Evolutionary conservation across 2,888 invertebrate genomes (phyloP).

Genomic region (Anagyrus pseudococci): DNA sequence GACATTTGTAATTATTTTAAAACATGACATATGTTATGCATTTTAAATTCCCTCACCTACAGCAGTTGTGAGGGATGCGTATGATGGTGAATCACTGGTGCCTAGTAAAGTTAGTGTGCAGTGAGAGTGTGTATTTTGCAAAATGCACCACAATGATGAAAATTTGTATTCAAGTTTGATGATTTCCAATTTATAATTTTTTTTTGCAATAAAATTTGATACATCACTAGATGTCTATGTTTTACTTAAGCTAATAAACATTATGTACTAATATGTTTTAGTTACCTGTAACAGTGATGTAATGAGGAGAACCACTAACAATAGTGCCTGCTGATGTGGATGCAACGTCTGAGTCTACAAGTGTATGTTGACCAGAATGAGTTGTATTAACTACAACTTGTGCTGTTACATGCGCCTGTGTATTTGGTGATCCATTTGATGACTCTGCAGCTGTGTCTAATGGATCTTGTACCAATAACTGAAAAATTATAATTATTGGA

Average conservation of each 20-base stretch:
- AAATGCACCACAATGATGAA: conserved; percentile 52
- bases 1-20: neutral
- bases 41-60: conserved; percentile 59
- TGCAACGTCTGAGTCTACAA: conserved; percentile 64
- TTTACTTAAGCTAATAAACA: neutral
- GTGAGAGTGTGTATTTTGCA: conserved; percentile 52
- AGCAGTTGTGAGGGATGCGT: conserved; percentile 65
- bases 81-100: conserved; percentile 63
- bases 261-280: neutral
- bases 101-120: conserved; percentile 54
- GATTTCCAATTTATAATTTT: neutral
- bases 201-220: neutral
- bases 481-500: conserved; percentile 31
- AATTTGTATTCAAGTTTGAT: conserved; percentile 50
- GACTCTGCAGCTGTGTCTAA: conserved; percentile 67
- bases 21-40: conserved; percentile 40
- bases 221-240: neutral
- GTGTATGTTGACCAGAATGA: conserved; percentile 62
- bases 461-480: conserved; percentile 60
- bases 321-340: conserved; percentile 63
- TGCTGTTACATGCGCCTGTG: conserved; percentile 61
- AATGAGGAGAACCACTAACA: conserved; percentile 65
- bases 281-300: conserved; percentile 76
- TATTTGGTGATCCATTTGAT: conserved; percentile 67
- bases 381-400: conserved; percentile 62